Percentiles rank a stretch among this genome's conserved stretches.
Conservation (phyloP, 1,140 invertebrate genomes). For the Dendrolimus punctatus region DNA sequence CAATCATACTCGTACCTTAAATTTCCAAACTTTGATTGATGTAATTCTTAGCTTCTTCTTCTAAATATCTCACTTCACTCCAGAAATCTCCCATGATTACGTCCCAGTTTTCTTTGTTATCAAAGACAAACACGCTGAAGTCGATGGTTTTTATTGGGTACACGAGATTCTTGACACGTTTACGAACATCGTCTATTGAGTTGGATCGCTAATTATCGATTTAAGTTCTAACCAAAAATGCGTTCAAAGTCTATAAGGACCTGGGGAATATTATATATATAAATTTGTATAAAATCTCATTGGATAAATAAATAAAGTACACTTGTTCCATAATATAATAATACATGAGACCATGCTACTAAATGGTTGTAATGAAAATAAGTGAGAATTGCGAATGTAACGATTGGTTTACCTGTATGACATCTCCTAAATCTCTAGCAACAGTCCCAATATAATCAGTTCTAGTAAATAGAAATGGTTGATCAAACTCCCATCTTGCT, state of each 20-base stretch:
- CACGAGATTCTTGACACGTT: conserved; percentile 80
- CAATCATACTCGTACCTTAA: conserved; percentile 63
- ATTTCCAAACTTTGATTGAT: conserved; percentile 87
- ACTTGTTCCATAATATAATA: too few species aligned
- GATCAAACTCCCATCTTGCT: conserved; percentile 92
- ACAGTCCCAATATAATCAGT: conserved; percentile 89
- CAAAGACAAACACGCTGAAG: conserved; percentile 85
- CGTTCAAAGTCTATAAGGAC: conserved; percentile 90
- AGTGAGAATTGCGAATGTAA: too few species aligned
- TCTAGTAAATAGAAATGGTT: conserved; percentile 82
- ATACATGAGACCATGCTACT: too few species aligned
- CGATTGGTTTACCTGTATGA: conserved; percentile 74
- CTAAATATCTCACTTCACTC: conserved; percentile 80
- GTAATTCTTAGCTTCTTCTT: conserved; percentile 87
- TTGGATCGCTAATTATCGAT: conserved; percentile 87
- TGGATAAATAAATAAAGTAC: too few species aligned
- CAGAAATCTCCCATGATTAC: conserved; percentile 84
- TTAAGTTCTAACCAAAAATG: conserved; percentile 90
- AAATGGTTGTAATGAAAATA: too few species aligned
- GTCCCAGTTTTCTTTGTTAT: conserved; percentile 87
- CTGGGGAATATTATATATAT: conserved; percentile 39
- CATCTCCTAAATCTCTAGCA: conserved; percentile 82
- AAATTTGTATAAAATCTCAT: too few species aligned
- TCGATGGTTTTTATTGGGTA: conserved; percentile 82
- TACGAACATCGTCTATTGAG: conserved; percentile 87